phyloP scores from a whole-genome alignment of 1,140 invertebrate genomes.

The Harlomillsia oculata region DNA sequence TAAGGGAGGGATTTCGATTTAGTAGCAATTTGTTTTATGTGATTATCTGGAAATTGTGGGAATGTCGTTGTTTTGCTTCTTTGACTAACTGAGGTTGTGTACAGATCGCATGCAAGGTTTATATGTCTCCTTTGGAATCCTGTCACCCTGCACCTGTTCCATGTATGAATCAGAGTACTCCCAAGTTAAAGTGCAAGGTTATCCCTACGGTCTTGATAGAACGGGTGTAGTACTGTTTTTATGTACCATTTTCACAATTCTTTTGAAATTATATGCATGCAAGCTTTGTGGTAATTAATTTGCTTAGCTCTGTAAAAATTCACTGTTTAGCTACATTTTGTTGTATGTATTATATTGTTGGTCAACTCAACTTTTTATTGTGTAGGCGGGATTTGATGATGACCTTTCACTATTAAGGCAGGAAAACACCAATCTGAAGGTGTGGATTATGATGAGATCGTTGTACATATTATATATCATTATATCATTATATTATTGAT shows the following conservation, averaged over 20 bases:
- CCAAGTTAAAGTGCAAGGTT: no score
- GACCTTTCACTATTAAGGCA: constrained; percentile 17
- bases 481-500: constrained; percentile 36
- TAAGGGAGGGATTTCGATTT: constrained; percentile 1
- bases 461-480: not conserved
- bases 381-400: constrained; percentile 12
- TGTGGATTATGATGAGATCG: not conserved
- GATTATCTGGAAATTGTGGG: not conserved
- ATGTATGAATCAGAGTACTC: no score
- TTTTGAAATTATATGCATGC: not conserved
- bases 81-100: no score
- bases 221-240: not conserved
- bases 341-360: not conserved
- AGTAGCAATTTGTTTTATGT: no score
- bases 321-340: not conserved
- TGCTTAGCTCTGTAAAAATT: not conserved
- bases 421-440: constrained; percentile 25
- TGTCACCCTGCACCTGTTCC: no score
- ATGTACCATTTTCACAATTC: not conserved
- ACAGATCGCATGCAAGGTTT: no score
- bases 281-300: no score
- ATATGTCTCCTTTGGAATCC: no score
- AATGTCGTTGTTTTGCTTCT: no score
- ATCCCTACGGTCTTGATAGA: no score
- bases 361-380: not conserved